These are phyloP conservation scores for Morpho deidamia DNA, from an alignment of 2,888 invertebrate genomes.

Conservation along the genomic window DNA sequence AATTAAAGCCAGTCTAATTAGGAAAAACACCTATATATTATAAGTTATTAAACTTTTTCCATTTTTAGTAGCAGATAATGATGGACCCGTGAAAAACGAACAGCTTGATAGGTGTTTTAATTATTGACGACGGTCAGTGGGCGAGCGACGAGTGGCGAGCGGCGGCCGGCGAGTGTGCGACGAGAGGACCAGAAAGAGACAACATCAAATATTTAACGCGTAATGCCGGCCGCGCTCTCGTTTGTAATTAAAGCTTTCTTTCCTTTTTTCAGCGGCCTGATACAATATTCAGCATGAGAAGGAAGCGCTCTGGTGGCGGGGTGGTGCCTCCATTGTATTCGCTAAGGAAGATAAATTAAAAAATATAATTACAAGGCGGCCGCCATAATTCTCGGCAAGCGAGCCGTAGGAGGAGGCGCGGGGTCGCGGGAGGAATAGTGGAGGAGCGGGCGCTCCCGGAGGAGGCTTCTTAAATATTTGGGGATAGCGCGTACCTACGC, in stretches of 20 bases:
- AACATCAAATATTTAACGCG: constrained; percentile 76
- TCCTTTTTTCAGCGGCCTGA: constrained; percentile 78
- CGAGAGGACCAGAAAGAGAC: constrained; percentile 63
- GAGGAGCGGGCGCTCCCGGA: constrained; percentile 74
- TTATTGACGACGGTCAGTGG: constrained; percentile 39
- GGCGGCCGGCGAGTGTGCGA: constrained; percentile 25
- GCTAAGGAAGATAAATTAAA: constrained; percentile 85
- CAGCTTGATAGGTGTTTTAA: constrained; percentile 77
- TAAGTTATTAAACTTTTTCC: constrained; percentile 18
- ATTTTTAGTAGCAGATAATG: constrained; percentile 47
- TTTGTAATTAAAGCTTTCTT: constrained; percentile 78
- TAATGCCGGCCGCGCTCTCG: constrained; percentile 73
- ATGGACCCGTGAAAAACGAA: constrained; percentile 68
- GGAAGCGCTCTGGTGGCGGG: constrained; percentile 76
- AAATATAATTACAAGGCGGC: constrained; percentile 84
- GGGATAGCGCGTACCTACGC: constrained; percentile 79
- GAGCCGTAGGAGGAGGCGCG: constrained; percentile 53
- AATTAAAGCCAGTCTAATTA: constrained; percentile 13
- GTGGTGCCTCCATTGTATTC: constrained; percentile 79
- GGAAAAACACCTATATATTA: constrained; percentile 6
- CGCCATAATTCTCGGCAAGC: constrained; percentile 80
- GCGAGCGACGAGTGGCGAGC: constrained; percentile 32
- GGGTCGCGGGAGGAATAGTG: constrained; percentile 58
- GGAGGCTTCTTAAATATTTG: constrained; percentile 80
- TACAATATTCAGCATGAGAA: constrained; percentile 79